A percentile compares a stretch with the other conserved stretches of the same genome.
These are phyloP conservation scores for Poecilia gillii DNA, from an alignment of 2,797 vertebrate species.

Conservation along the genomic window DNA sequence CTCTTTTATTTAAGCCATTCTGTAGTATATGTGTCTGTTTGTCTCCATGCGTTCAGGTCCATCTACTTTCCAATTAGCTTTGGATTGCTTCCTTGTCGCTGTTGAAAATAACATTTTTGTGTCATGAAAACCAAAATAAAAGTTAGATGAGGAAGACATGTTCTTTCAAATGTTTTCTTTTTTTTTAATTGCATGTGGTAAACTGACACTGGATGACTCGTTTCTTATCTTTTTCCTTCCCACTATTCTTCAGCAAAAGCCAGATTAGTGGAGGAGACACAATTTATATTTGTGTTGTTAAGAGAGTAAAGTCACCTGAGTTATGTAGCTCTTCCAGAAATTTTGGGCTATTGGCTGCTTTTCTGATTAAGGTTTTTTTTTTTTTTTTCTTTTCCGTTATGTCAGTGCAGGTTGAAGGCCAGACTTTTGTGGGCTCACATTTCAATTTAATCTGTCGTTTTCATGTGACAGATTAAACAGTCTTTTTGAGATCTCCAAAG, in stretches of 20 bases:
- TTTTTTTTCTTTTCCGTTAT: neutral
- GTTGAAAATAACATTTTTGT: no score
- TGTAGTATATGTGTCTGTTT: no score
- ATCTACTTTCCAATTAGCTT: no score
- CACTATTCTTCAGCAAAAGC: neutral
- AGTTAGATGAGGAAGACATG: no score
- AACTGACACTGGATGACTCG: no score
- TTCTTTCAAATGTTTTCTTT: neutral
- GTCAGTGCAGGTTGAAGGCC: neutral
- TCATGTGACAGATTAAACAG: neutral
- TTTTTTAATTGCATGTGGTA: neutral
- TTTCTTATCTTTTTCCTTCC: no score
- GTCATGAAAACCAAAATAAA: no score
- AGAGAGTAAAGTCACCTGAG: neutral
- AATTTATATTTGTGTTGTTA: neutral
- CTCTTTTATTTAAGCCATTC: no score
- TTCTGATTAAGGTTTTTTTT: neutral
- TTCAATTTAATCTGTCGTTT: neutral
- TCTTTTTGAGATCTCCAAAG: neutral
- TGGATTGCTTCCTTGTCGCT: no score
- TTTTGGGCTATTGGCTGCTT: neutral
- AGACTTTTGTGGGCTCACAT: neutral
- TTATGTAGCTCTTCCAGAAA: neutral
- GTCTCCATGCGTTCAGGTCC: no score
- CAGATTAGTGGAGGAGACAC: neutral